Evolutionary conservation across 2,888 invertebrate species (phyloP).

Genomic region (Myopa testacea): DNA sequence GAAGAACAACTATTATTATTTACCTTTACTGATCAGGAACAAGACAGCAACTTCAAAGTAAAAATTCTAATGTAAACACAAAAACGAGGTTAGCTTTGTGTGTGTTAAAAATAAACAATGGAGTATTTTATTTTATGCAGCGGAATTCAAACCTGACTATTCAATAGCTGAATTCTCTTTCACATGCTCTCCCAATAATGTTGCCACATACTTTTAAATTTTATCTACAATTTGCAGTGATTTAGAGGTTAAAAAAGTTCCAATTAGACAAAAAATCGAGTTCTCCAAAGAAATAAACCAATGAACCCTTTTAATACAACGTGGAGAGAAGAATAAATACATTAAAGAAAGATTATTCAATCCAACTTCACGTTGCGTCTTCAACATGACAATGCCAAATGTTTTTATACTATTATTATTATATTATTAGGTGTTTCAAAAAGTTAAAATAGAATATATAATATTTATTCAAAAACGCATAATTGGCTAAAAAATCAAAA

Average conservation of each 20-base stretch:
- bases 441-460: no score
- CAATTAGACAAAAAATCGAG: not conserved
- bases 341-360: no score
- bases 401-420: no score
- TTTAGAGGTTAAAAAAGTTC: not conserved
- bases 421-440: no score
- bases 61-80: constrained; percentile 22
- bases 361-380: no score
- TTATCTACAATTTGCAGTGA: not conserved
- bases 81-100: constrained; percentile 17
- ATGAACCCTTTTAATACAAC: constrained; percentile 55
- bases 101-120: constrained; percentile 27
- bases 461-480: no score
- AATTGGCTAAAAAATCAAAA: no score
- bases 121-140: constrained; percentile 20
- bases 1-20: not conserved
- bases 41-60: not conserved
- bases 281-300: constrained; percentile 55
- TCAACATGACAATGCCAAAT: no score
- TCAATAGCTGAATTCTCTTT: constrained; percentile 8
- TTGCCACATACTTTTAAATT: constrained; percentile 5
- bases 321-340: no score
- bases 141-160: constrained; percentile 1
- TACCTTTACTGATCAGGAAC: not conserved
- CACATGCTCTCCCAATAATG: not conserved